A percentile compares a stretch with the other conserved stretches of the same genome.
Conservation (phyloP, 2,113 vertebrate species). For the Urocynchramus pylzowi region DNA sequence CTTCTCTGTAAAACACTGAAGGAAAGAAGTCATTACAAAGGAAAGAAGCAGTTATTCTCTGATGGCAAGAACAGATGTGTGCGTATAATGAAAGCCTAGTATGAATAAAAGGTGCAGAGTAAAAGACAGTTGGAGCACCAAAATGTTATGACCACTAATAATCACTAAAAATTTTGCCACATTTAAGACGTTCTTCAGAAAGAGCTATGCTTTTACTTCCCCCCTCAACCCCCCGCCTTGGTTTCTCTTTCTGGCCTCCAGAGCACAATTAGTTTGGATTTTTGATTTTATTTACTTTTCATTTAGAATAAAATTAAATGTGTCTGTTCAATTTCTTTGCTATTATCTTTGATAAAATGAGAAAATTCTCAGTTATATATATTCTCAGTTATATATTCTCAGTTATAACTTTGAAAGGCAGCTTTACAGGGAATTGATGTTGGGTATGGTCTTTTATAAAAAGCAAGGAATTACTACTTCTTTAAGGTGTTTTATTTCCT, state of each 20-base stretch:
- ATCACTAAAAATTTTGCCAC: background rate
- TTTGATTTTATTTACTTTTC: background rate
- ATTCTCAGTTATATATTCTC: no score
- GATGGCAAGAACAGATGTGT: background rate
- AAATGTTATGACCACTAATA: background rate
- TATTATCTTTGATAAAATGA: background rate
- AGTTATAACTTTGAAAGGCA: background rate
- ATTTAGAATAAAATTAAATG: background rate
- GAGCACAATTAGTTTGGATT: background rate
- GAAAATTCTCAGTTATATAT: background rate
- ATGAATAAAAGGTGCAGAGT: background rate
- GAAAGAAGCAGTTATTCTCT: background rate
- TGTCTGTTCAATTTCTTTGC: background rate
- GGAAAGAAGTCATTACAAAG: background rate
- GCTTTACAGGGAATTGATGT: background rate
- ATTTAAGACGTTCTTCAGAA: background rate
- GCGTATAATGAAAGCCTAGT: background rate
- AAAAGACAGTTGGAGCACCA: background rate
- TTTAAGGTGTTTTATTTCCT: background rate
- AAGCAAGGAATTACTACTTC: background rate
- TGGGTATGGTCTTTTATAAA: background rate
- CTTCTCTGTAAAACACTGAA: background rate
- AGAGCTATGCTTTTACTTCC: background rate
- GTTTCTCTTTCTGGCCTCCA: background rate
- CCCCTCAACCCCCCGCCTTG: fast-evolving